Evolutionary conservation across 37 sponge, comb jelly and placozoan species (phyloP), one percentile per base, ranked within the genome.

Genomic region (Spongilla lacustris): DNA sequence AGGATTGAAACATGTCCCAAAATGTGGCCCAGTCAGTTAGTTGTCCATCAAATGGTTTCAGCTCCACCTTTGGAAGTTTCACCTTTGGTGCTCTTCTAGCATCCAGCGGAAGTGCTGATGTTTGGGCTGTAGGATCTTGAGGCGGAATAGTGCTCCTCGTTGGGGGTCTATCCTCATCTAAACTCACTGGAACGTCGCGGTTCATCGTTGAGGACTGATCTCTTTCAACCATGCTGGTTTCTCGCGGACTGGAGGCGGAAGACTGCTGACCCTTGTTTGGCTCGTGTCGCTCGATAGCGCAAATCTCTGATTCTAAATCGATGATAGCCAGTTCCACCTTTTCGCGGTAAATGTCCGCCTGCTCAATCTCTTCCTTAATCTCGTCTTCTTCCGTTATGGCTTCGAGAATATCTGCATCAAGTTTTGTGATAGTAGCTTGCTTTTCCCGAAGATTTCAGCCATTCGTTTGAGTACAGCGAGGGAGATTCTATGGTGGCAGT

Each of bases 321-420:
- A 58, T 58, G 58, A 58, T 58, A 17, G 58, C 58, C 58, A 17
- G 21, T 6, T 78, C 77, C 19, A 85, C 33, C 30, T 46, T 36
- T 30, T 77, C 71, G 29, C 27, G 30, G 46, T 48, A 41, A 29
- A 70, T 58, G 34, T 85, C 86, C 46, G 79, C 58, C 32, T 37
- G 58, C 34, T 78, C 50, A 23, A 85, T 85, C 73, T 85, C 86
- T 11, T 78, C 79, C 31, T 69, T 79, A 71, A 85, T 6, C 29
- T 69, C 86, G 3, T 84, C 76, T 33, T 78, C 86, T 58, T 14
- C 58, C 12, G 58, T 58, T 17, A 58, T 17, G 19, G 21, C 12
- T 58, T 58, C 58, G 21, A 58, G 58, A 58, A 58, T 10, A 8
- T 58, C 58, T 58, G 12, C 19, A 14, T 58, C 58, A 6, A 58